These are phyloP conservation scores for Ctenodactylus gundi DNA, from an alignment of 2,113 vertebrate genomes.

Conservation along the genomic window DNA sequence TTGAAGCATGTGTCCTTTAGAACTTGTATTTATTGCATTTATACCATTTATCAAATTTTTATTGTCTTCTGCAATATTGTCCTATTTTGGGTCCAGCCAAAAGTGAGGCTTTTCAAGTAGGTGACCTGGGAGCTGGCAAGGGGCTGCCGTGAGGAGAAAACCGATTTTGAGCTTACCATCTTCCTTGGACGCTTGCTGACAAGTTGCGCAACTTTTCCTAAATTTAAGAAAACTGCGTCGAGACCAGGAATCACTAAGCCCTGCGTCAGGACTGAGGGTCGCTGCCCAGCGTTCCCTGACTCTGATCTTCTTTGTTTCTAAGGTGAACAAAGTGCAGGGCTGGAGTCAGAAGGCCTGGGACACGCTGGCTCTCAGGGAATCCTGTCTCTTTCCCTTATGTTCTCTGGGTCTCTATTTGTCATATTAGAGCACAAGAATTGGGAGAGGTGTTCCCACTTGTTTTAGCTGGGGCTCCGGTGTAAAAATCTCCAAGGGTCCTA, in stretches of 20 bases:
- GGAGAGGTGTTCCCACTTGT: background rate
- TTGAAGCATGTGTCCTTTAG: background rate
- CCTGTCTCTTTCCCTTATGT: background rate
- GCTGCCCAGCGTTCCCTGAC: accelerated
- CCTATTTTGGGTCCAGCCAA: background rate
- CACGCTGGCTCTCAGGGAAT: background rate
- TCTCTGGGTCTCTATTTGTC: background rate
- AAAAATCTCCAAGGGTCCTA: background rate
- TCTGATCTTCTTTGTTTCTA: background rate
- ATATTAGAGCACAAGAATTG: background rate
- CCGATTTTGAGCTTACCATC: background rate
- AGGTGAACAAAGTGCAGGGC: background rate
- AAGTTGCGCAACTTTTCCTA: background rate
- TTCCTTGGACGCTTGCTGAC: background rate
- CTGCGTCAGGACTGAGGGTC: background rate
- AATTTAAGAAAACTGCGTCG: background rate
- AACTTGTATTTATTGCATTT: background rate
- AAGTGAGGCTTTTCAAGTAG: background rate
- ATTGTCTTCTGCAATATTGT: background rate
- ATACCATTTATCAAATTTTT: background rate
- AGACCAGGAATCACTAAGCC: background rate
- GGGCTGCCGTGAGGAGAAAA: background rate
- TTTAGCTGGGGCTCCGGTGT: background rate
- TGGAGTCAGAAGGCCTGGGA: background rate
- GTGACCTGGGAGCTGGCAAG: background rate